Percentiles rank a stretch among this genome's conserved stretches.
phyloP scores from a whole-genome alignment of 2,797 vertebrate species.

The Danio kyathit region DNA sequence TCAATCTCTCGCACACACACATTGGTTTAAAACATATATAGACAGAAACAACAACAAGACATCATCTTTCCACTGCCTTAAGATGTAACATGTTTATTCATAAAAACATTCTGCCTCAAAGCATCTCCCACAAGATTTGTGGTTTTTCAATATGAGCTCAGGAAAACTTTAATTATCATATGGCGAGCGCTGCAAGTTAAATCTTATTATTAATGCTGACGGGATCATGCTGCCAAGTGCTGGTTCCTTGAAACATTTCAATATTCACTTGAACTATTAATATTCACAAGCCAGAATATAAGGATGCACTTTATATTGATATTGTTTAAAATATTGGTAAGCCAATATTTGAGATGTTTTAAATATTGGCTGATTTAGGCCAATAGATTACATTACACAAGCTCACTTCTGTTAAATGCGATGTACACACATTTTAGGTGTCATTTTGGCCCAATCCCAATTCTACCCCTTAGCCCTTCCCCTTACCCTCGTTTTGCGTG shows the following conservation, averaged over 20 bases:
- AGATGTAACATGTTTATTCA: conserved; percentile 7
- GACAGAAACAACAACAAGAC: not conserved
- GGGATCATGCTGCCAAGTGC: not conserved
- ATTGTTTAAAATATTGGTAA: not conserved
- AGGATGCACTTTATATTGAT: not conserved
- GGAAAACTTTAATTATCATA: conserved; percentile 31
- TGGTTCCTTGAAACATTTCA: not conserved
- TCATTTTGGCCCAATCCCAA: no score
- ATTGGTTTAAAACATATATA: not conserved
- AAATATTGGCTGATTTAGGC: no score
- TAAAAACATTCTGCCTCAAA: not conserved
- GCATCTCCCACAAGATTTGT: conserved; percentile 1
- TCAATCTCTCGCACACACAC: not conserved
- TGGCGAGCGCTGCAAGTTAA: not conserved
- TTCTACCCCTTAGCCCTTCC: no score
- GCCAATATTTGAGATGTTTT: not conserved
- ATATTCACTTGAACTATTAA: not conserved
- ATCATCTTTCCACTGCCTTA: not conserved
- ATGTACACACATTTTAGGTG: not conserved
- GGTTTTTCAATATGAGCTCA: conserved; percentile 1
- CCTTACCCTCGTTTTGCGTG: no score
- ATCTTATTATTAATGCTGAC: conserved; percentile 29
- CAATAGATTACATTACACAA: not conserved
- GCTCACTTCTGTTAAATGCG: not conserved
- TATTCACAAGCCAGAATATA: not conserved